A percentile compares a stretch with the other conserved stretches of the same genome.
Conservation (phyloP, 1,140 invertebrate genomes). For the Limonius californicus region DNA sequence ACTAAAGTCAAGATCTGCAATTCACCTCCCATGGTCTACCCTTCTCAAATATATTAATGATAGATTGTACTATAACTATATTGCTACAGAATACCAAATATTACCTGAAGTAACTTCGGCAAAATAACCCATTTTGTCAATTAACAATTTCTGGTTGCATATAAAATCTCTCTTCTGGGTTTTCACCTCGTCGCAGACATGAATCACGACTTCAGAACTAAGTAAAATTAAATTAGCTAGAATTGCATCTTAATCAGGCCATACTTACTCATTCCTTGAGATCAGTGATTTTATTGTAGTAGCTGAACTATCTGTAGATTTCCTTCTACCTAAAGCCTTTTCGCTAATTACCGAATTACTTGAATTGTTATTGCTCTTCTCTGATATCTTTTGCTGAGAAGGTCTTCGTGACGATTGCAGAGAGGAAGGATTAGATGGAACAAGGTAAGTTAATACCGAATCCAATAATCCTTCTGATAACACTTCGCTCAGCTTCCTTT, state of each 20-base stretch:
- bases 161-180: conserved; percentile 82
- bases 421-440: conserved; percentile 47
- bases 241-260: conserved; percentile 1
- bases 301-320: background rate
- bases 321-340: background rate
- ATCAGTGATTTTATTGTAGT: background rate
- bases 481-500: conserved; percentile 57
- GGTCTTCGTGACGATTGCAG: background rate
- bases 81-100: conserved; percentile 15
- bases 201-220: conserved; percentile 81
- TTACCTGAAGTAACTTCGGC: conserved; percentile 74
- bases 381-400: background rate
- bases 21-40: too few relatives aligned
- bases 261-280: background rate
- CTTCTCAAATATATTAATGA: too few relatives aligned
- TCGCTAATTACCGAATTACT: background rate
- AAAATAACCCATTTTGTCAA: conserved; percentile 93
- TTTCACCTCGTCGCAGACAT: conserved; percentile 84
- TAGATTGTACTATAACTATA: too few relatives aligned
- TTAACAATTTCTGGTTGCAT: conserved; percentile 78
- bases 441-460: conserved; percentile 68
- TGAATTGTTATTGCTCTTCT: background rate
- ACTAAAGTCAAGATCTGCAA: too few relatives aligned
- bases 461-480: conserved; percentile 74
- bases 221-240: too few relatives aligned